Evolutionary conservation across 2,888 invertebrate species (phyloP).

Genomic region (Dynastes maya): DNA sequence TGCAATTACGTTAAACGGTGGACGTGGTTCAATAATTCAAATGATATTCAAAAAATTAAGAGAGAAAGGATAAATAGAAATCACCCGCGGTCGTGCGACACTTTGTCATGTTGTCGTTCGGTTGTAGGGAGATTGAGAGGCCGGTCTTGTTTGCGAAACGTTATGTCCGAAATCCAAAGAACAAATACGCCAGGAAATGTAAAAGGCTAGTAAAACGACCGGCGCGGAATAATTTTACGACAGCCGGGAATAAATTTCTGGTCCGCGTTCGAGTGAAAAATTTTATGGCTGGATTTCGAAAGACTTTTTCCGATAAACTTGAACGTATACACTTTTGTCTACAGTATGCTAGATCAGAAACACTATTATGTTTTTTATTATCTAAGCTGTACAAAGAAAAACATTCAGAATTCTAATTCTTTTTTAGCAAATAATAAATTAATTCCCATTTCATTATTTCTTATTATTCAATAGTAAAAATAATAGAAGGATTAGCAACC

Average conservation of each 20-base stretch:
- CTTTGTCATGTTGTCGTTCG: not conserved
- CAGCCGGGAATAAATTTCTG: slow-evolving; percentile 45
- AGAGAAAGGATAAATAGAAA: slow-evolving; percentile 9
- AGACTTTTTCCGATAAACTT: slow-evolving; percentile 42
- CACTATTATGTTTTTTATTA: no score
- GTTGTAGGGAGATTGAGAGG: not conserved
- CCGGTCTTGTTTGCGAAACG: slow-evolving; percentile 40
- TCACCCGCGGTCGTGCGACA: not conserved
- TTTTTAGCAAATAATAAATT: no score
- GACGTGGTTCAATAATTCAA: not conserved
- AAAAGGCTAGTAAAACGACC: slow-evolving; percentile 47
- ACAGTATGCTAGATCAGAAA: not conserved
- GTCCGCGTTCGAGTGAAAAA: slow-evolving; percentile 43
- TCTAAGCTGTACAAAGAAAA: no score
- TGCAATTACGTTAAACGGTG: not conserved
- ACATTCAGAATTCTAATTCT: no score
- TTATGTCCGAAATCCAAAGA: slow-evolving; percentile 46
- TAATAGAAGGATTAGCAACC: no score
- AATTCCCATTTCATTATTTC: no score
- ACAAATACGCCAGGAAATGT: slow-evolving; percentile 47
- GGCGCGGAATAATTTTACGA: slow-evolving; percentile 47
- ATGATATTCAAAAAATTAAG: slow-evolving; percentile 10
- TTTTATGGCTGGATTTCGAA: slow-evolving; percentile 44
- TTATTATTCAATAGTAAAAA: no score
- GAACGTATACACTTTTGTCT: not conserved